These are phyloP conservation scores for Cairina moschata DNA, from an alignment of 2,113 vertebrate species.

Conservation along the genomic window DNA sequence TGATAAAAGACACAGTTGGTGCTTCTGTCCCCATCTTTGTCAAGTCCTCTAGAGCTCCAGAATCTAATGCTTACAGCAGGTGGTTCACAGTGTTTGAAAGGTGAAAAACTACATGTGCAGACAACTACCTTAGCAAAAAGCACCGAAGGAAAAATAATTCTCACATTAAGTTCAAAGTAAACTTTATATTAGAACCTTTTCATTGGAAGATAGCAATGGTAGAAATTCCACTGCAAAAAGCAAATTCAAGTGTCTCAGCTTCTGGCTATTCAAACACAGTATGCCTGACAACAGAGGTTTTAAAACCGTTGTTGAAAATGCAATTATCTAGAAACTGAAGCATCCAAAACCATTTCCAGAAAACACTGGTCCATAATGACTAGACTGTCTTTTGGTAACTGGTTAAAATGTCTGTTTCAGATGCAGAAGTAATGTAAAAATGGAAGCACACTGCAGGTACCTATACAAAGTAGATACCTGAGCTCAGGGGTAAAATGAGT, in stretches of 20 bases:
- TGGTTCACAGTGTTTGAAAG: neutral
- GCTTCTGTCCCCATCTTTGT: neutral
- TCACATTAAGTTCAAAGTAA: neutral
- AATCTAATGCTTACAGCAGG: neutral
- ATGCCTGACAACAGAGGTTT: neutral
- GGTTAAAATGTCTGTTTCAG: neutral
- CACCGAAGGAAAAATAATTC: neutral
- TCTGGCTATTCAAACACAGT: neutral
- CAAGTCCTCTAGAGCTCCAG: neutral
- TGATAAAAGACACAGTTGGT: neutral
- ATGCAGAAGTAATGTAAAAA: neutral
- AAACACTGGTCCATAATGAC: neutral
- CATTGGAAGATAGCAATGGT: neutral
- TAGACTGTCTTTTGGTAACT: neutral
- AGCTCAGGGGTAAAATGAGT: neutral
- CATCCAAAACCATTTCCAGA: neutral
- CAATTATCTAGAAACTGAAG: neutral
- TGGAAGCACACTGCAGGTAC: neutral
- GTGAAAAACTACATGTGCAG: neutral
- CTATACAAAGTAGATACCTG: neutral
- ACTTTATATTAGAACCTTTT: neutral
- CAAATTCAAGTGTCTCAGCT: neutral
- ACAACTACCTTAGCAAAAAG: neutral
- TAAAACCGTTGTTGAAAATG: neutral
- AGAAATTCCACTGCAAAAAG: neutral